These are phyloP conservation scores for Cosmorhoe ocellata DNA, from an alignment of 2,888 invertebrate species.

Conservation along the genomic window DNA sequence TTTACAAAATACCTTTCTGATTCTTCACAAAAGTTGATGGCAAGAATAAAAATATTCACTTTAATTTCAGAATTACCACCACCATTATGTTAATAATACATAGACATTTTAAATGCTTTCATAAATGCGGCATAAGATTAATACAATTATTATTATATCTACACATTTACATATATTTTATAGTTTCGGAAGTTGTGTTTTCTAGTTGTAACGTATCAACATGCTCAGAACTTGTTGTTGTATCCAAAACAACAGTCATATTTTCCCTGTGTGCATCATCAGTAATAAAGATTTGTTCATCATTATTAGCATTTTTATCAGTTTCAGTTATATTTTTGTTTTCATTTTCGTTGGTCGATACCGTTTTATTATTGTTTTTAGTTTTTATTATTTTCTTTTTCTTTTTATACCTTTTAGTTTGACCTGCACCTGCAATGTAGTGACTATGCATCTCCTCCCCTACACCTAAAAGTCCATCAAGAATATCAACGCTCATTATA, in stretches of 20 bases:
- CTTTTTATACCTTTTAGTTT: conserved; percentile 29
- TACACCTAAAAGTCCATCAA: conserved; percentile 59
- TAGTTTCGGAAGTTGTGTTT: background rate
- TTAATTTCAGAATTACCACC: conserved; percentile 30
- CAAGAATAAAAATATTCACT: conserved; percentile 4
- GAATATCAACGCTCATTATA: conserved; percentile 58
- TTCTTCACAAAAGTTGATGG: conserved; percentile 15
- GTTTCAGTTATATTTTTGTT: background rate
- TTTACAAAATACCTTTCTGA: conserved; percentile 55
- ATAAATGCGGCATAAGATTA: conserved; percentile 43
- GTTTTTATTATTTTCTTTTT: conserved; percentile 34
- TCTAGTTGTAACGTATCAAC: background rate
- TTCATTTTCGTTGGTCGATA: conserved; percentile 31
- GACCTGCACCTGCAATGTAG: conserved; percentile 30
- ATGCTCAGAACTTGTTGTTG: background rate
- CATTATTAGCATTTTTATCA: background rate
- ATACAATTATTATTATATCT: background rate
- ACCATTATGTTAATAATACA: conserved; percentile 10
- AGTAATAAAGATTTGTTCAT: background rate
- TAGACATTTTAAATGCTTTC: conserved; percentile 38
- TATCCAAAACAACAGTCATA: background rate
- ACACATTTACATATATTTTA: background rate
- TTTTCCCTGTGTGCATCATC: background rate
- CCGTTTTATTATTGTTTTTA: conserved; percentile 16
- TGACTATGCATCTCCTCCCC: conserved; percentile 51